These are phyloP conservation scores for Folsomia candida DNA, from an alignment of 2,888 invertebrate genomes.

Conservation along the genomic window DNA sequence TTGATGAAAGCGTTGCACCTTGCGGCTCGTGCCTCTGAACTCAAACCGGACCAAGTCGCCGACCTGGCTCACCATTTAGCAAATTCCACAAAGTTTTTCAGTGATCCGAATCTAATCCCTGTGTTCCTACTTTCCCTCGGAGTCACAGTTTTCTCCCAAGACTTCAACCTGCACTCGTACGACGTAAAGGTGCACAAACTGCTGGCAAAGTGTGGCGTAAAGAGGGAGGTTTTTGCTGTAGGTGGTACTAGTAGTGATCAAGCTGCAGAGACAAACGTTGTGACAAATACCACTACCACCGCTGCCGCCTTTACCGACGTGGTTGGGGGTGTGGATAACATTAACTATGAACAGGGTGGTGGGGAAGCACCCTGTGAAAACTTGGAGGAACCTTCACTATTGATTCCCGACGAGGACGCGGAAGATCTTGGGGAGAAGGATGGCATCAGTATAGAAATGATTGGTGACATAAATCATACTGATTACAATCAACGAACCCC, in stretches of 20 bases:
- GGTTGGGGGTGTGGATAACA: conserved; percentile 52
- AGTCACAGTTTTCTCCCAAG: conserved; percentile 36
- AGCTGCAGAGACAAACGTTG: background rate
- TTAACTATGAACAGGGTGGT: conserved; percentile 52
- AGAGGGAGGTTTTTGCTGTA: conserved; percentile 27
- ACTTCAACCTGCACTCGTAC: conserved; percentile 34
- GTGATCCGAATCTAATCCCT: conserved; percentile 41
- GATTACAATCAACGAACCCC: conserved; percentile 66
- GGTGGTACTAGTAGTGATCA: conserved; percentile 24
- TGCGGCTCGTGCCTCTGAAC: conserved; percentile 60
- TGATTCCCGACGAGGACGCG: conserved; percentile 45
- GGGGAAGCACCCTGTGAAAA: conserved; percentile 55
- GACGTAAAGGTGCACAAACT: conserved; percentile 48
- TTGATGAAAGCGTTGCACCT: conserved; percentile 77
- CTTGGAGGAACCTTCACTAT: conserved; percentile 53
- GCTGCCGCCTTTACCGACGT: conserved; percentile 9
- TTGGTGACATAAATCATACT: conserved; percentile 58
- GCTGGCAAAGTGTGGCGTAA: conserved; percentile 44
- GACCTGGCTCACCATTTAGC: conserved; percentile 57
- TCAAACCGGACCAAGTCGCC: conserved; percentile 56
- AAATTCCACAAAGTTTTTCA: conserved; percentile 41
- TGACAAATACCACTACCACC: conserved; percentile 18
- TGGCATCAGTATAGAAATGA: conserved; percentile 52
- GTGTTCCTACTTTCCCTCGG: conserved; percentile 47
- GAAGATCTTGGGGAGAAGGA: conserved; percentile 55